Evolutionary conservation across 2,888 invertebrate species (phyloP), one percentile per base, ranked within the genome.

Genomic region (Pristionchus mayeri): DNA sequence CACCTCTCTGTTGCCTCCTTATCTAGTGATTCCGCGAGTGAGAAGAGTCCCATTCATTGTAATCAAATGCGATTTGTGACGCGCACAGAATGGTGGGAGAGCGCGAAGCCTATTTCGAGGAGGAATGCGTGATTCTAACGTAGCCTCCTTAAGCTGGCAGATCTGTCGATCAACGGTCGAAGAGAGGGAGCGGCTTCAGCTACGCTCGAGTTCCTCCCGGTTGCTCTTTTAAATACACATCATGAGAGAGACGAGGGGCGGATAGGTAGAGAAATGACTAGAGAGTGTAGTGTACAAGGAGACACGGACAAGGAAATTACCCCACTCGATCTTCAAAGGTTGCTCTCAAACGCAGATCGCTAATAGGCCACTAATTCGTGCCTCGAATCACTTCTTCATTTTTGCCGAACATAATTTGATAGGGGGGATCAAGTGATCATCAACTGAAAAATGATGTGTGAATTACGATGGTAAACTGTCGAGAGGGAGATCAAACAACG

Each of bases 21-120:
- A 71, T 71, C 71, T 71, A n/a, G 40, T 71, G 71, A 40, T 37
- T 44, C 71, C 11, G 71, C 71, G 40, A 71, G 37, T 71, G 37
- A 37, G 11, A 71, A 37, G 71, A 71, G 71, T 40, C 71, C 44
- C n/a, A n/a, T n/a, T n/a, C n/a, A 71, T 40, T 71, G 71, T 71
- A 71, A 71, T 71, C 71, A 71, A 71, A 71, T 71, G 71, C 40
- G 71, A 71, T 71, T 71, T 71, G 71, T 71, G 71, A 71, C 71
- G 71, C 40, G 71, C 18, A 3, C 44, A 71, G 71, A 24, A 71
- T 40, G 71, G 40, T 44, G 44, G 37, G 63, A 71, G 71, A 44
- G n/a, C 71, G n/a, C 24, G 71, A 71, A 40, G 13, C 13, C 44
- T 30, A 71, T 71, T 71, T 71, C 40, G 21, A 67, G 67, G 6